Base-by-base conservation (phyloP, 2,888 invertebrate genomes). In the Xylophagus ater region DNA sequence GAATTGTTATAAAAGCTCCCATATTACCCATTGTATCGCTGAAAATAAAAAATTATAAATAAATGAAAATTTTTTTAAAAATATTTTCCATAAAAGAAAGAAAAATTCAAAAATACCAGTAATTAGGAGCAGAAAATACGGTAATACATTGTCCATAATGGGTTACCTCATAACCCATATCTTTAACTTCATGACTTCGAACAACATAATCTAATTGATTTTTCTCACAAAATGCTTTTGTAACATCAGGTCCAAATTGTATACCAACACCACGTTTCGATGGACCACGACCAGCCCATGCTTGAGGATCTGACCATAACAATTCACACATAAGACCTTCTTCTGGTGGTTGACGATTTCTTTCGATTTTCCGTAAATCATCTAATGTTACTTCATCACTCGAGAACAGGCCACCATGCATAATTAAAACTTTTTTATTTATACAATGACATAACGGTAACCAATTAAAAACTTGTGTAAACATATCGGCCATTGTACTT, bases 21-120 rank as follows among this genome's bases (percentile, higher is more conserved):
- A 85, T 81, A 71, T 99, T 99, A 55, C 92, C 94, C 90, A 98
- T 96, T 42, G 92, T 88, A 78, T 97, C 96, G 77, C 94, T 93
- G 66, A 26, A 73, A 34, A 14, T 32, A 40, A 30, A 17, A 31
- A n/a, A 39, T 37, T 24, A 34, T 30, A 13, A 35, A 40, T 14
- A n/a, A 37, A 46, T 41, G 37, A 42, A 24, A 37, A 39, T 32
- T 42, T 33, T 30, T n/a, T n/a, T n/a, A n/a, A n/a, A n/a, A n/a
- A n/a, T n/a, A n/a, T n/a, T n/a, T n/a, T n/a, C n/a, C n/a, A n/a
- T n/a, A n/a, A n/a, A n/a, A n/a, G n/a, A n/a, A n/a, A n/a, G n/a
- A n/a, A n/a, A n/a, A n/a, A n/a, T n/a, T n/a, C n/a, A n/a, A n/a
- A n/a, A n/a, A n/a, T 64, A 92, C 92, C 97, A 98, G 74, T 98